Percentiles rank a stretch among this genome's conserved stretches.
These are phyloP conservation scores for Sinella curviseta DNA, from an alignment of 1,140 invertebrate genomes.

Conservation along the genomic window DNA sequence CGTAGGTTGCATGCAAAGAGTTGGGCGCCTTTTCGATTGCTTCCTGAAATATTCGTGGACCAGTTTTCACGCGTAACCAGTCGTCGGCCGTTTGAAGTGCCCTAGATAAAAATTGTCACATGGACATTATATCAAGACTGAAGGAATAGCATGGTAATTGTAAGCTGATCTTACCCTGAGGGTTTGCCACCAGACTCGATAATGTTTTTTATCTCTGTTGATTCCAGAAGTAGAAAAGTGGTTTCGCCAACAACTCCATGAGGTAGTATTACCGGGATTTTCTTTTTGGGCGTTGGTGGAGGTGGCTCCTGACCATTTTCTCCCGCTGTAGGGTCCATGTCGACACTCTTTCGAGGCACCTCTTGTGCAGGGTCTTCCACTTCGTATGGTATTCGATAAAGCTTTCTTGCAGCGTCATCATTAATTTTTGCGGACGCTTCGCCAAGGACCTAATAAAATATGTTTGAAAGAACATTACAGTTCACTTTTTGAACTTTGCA, in stretches of 20 bases:
- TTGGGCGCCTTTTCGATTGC: conserved; percentile 43
- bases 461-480: background rate
- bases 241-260: conserved; percentile 40
- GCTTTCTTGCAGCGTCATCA: conserved; percentile 34
- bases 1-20: conserved; percentile 44
- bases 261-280: conserved; percentile 34
- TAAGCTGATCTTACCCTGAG: background rate
- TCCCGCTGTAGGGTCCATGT: background rate
- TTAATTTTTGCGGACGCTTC: conserved; percentile 27
- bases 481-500: background rate
- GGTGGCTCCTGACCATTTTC: background rate
- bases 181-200: conserved; percentile 31
- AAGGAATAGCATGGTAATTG: too few species aligned
- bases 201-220: conserved; percentile 41
- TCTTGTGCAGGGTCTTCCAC: conserved; percentile 34
- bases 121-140: too few species aligned
- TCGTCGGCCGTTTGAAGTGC: conserved; percentile 44
- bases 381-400: conserved; percentile 44
- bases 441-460: background rate
- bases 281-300: conserved; percentile 26
- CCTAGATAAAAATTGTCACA: too few species aligned
- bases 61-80: conserved; percentile 42
- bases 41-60: conserved; percentile 34
- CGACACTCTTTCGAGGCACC: background rate
- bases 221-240: conserved; percentile 39